Evolutionary conservation across 1,140 invertebrate species (phyloP).

Genomic region (Neodiprion fabricii): DNA sequence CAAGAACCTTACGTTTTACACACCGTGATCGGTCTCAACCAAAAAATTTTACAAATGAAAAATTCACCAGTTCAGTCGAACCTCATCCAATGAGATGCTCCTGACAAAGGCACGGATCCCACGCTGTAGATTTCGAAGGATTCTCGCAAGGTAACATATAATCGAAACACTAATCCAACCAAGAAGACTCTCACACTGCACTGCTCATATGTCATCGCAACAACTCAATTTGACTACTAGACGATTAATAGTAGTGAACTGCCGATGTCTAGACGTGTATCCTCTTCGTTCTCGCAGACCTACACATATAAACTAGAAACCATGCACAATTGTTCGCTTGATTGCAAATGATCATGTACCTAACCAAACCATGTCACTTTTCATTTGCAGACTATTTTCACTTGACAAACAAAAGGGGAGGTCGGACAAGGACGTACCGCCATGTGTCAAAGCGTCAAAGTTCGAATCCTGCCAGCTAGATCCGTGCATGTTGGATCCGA

Average conservation of each 20-base stretch:
- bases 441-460: constrained; percentile 39
- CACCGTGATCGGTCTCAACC: constrained; percentile 21
- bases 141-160: constrained; percentile 36
- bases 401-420: constrained; percentile 29
- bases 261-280: not conserved
- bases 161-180: not conserved
- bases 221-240: not conserved
- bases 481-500: constrained; percentile 64
- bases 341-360: not conserved
- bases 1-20: constrained; percentile 21
- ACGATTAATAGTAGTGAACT: not conserved
- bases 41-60: constrained; percentile 28
- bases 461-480: constrained; percentile 48
- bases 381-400: constrained; percentile 39
- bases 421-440: constrained; percentile 29
- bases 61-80: constrained; percentile 38
- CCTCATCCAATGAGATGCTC: constrained; percentile 49
- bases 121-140: constrained; percentile 27
- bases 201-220: constrained; percentile 4
- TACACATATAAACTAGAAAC: not conserved
- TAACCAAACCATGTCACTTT: not conserved
- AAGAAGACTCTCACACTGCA: not conserved
- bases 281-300: not conserved
- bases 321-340: not conserved
- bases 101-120: constrained; percentile 34